Conservation (phyloP, 2,797 vertebrate genomes). For the Zenarchopterus dispar region DNA sequence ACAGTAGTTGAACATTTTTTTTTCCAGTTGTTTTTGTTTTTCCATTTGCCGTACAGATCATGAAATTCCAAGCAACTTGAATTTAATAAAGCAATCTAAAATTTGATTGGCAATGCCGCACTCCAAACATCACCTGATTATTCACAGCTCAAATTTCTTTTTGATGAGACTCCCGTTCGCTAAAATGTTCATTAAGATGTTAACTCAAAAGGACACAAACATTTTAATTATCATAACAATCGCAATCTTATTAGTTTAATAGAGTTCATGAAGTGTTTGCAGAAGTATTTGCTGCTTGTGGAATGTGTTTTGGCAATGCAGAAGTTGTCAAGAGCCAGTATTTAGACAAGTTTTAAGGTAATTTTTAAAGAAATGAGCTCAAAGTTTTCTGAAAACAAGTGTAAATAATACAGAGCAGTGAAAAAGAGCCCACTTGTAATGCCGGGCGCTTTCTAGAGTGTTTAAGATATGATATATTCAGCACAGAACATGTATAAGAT, state of each 20-base stretch:
- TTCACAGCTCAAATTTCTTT: too few species aligned
- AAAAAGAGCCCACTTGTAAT: not conserved
- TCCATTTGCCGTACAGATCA: not conserved
- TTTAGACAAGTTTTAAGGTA: too few species aligned
- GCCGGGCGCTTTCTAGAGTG: constrained; percentile 27
- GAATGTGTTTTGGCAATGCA: too few species aligned
- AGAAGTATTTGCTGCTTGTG: too few species aligned
- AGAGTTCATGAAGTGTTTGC: too few species aligned
- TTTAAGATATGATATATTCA: constrained; percentile 13
- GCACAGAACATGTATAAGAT: constrained; percentile 49
- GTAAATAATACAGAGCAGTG: not conserved
- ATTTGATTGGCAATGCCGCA: too few species aligned
- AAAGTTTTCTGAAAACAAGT: not conserved
- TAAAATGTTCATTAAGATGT: not conserved
- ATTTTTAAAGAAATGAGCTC: not conserved
- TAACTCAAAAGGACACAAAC: not conserved
- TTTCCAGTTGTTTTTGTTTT: constrained; percentile 10
- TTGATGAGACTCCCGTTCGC: not conserved
- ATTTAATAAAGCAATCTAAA: constrained; percentile 1
- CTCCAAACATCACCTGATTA: too few species aligned
- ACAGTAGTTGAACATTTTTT: constrained; percentile 39
- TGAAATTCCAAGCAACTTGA: constrained; percentile 23
- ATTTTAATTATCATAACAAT: too few species aligned
- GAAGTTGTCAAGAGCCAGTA: too few species aligned
- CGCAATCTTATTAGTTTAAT: too few species aligned